Percentiles rank a stretch among this genome's conserved stretches.
Conservation (phyloP, 2,797 vertebrate genomes). For the Gadopsis bispinosus region DNA sequence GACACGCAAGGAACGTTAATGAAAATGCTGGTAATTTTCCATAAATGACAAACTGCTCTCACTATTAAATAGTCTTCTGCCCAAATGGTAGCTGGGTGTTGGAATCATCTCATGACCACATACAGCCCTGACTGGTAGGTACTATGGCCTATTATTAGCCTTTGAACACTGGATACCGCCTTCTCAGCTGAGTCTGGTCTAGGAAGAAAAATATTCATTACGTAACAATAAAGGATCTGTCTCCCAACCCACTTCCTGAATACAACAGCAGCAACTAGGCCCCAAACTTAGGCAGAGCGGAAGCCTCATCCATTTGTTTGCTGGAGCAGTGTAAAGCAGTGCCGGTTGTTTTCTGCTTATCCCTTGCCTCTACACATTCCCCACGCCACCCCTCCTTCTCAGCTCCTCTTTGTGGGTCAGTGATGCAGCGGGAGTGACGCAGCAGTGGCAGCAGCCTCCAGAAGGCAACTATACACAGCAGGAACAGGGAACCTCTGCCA, state of each 20-base stretch:
- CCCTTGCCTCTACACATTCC: constrained; percentile 70
- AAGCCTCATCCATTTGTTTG: constrained; percentile 72
- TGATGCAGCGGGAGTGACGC: constrained; percentile 83
- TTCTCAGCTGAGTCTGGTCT: constrained; percentile 77
- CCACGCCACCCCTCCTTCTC: constrained; percentile 74
- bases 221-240: constrained; percentile 83
- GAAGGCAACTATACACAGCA: constrained; percentile 72
- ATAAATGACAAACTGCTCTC: neutral
- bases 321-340: constrained; percentile 50
- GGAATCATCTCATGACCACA: constrained; percentile 46
- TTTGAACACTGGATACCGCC: constrained; percentile 71
- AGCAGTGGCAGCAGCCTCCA: constrained; percentile 77
- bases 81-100: constrained; percentile 37
- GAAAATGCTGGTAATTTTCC: constrained; percentile 8
- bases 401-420: constrained; percentile 78
- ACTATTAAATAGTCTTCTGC: constrained; percentile 17
- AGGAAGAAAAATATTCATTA: constrained; percentile 79
- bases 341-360: constrained; percentile 72
- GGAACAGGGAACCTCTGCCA: constrained; percentile 68
- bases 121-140: constrained; percentile 56
- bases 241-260: constrained; percentile 80
- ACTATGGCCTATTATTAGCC: constrained; percentile 81
- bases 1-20: neutral
- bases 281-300: constrained; percentile 61
- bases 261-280: constrained; percentile 72